A percentile compares a stretch with the other conserved stretches of the same genome.
Evolutionary conservation across 2,888 invertebrate genomes (phyloP).

Genomic region (Chrysomela aeneicollis): DNA sequence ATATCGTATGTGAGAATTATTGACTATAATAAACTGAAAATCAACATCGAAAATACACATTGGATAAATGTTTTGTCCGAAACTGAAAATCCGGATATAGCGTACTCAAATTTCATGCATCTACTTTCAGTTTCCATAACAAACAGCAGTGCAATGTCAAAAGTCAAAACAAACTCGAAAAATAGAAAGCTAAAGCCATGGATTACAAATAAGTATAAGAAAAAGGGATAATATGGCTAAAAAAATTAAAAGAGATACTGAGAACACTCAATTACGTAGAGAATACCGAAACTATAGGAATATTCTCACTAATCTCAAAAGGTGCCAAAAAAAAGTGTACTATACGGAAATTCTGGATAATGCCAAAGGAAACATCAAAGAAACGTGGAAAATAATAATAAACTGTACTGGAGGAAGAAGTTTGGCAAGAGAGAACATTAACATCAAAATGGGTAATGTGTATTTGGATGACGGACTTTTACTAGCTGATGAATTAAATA

Average conservation of each 20-base stretch:
- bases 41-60: conserved; percentile 8
- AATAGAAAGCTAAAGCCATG: neutral
- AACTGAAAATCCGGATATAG: conserved; percentile 12
- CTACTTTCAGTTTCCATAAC: conserved; percentile 4
- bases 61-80: conserved; percentile 4
- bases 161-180: neutral
- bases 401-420: neutral
- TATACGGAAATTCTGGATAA: conserved; percentile 8
- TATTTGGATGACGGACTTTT: neutral
- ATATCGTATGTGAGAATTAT: too few relatives aligned
- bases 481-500: neutral
- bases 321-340: conserved; percentile 5
- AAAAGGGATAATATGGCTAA: conserved; percentile 5
- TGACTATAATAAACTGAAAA: too few relatives aligned
- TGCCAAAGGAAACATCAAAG: conserved; percentile 4
- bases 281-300: conserved; percentile 13
- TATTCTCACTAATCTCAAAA: conserved; percentile 3
- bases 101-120: neutral
- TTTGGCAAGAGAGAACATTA: neutral
- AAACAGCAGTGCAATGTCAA: neutral
- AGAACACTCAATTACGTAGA: neutral
- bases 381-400: conserved; percentile 12
- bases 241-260: conserved; percentile 1
- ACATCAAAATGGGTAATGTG: neutral
- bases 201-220: conserved; percentile 1